Evolutionary conservation across 2,113 vertebrate species (phyloP), one percentile per base, ranked within the genome.

Genomic region (Seriola quinqueradiata): DNA sequence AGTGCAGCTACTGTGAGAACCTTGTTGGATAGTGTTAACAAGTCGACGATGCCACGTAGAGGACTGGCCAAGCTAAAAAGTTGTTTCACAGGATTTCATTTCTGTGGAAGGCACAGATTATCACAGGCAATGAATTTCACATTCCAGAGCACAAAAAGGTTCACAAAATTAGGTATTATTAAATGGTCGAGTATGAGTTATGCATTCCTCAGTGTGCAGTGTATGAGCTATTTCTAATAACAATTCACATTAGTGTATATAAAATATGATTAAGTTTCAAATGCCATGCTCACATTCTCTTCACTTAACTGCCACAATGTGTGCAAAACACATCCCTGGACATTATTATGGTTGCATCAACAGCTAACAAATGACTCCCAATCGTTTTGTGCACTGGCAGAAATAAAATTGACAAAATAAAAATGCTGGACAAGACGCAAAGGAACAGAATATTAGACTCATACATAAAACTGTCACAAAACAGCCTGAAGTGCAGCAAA

Each of bases 381-480:
- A 36, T 65, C 11, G 4, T 61, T 71, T 58, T 52, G 5, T 25
- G 38, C 34, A 73, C n/a, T 19, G 11, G 68, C 17, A 66, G 21
- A 57, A 71, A 42, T 71, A 28, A 44, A 42, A 28, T n/a, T 40
- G n/a, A 74, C 8, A 61, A 54, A 75, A 63, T n/a, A 19, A 17
- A 25, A 79, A 76, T 40, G 9, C 13, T 42, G 36, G 52, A 32
- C 17, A 46, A 61, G 12, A 67, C 1, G 21, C 9, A 60, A 63
- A 65, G 34, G 3, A 67, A 81, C 19, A 75, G 4, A 70, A 77
- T 68, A 73, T 82, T 23, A 80, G 23, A 78, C n/a, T 65, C 36
- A 38, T 59, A 42, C 0, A 46, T 77, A 46, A 54, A 75, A 75
- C 28, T 69, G 25, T 36, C 36, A 54, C 10, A 55, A 76, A 73